A percentile compares a stretch with the other conserved stretches of the same genome.
Evolutionary conservation across 2,888 invertebrate genomes (phyloP).

Genomic region (Troglohyphantes excavatus): DNA sequence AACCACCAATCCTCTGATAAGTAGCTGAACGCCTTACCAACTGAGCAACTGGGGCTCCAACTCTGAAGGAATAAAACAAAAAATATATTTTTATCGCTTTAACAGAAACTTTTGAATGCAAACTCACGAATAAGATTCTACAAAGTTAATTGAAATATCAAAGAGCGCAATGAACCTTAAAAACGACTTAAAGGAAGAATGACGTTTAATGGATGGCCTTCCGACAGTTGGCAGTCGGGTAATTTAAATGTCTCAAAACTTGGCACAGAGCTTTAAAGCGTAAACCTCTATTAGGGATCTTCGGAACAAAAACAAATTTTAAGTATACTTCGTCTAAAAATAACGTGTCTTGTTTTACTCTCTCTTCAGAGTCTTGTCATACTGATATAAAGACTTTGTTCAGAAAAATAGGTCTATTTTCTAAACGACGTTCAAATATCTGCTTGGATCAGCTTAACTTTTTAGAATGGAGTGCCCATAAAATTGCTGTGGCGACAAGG

Average conservation of each 20-base stretch:
- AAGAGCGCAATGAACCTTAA: neutral
- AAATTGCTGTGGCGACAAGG: neutral
- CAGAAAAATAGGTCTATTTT: neutral
- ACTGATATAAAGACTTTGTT: neutral
- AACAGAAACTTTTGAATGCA: too few species aligned
- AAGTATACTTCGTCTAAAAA: conserved; percentile 1
- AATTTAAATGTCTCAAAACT: conserved; percentile 5
- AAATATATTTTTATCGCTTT: too few species aligned
- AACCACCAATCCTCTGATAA: too few species aligned
- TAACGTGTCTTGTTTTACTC: neutral
- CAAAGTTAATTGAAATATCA: conserved; percentile 1
- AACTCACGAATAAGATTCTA: neutral
- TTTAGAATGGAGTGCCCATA: neutral
- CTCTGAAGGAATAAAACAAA: too few species aligned
- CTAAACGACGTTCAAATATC: neutral
- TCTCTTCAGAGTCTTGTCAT: neutral
- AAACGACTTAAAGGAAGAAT: neutral
- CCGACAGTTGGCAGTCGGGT: neutral
- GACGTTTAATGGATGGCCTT: neutral
- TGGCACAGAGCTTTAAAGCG: neutral
- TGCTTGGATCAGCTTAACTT: neutral
- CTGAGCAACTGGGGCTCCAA: too few species aligned
- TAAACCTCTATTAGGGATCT: neutral
- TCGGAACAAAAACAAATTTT: neutral
- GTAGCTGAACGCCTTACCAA: too few species aligned